Percentiles rank a stretch among this genome's conserved stretches.
Evolutionary conservation across 2,888 invertebrate species (phyloP).

Genomic region (Cephus pulcher): DNA sequence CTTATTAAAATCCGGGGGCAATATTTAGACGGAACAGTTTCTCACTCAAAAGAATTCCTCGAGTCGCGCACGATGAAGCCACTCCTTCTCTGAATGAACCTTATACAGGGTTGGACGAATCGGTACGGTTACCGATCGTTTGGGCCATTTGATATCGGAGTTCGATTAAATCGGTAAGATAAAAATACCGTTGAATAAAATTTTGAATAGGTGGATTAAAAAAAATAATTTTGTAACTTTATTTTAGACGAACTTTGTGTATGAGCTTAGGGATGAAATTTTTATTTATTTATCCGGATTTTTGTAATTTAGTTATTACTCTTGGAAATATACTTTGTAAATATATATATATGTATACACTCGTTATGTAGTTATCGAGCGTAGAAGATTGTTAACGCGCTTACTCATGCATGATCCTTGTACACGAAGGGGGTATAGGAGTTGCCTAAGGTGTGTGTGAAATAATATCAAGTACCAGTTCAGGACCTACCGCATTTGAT

Average conservation of each 20-base stretch:
- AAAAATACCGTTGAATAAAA: neutral
- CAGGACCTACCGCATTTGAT: neutral
- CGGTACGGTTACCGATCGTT: neutral
- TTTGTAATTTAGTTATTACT: neutral
- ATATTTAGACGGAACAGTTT: neutral
- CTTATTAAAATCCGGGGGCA: neutral
- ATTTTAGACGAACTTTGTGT: neutral
- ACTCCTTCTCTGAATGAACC: neutral
- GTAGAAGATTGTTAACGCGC: neutral
- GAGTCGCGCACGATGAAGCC: neutral
- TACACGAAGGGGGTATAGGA: neutral
- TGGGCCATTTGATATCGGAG: neutral
- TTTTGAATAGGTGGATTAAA: too few species aligned
- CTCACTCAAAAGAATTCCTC: neutral
- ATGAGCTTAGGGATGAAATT: neutral
- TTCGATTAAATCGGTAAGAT: neutral
- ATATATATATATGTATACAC: neutral
- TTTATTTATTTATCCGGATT: neutral
- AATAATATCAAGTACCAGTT: neutral
- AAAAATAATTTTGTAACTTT: neutral
- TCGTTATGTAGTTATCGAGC: neutral
- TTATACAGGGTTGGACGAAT: neutral
- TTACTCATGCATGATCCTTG: neutral
- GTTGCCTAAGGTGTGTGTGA: neutral
- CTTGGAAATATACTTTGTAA: neutral